Conservation (phyloP, 64 coral and sea anemone species). For the Orbicella faveolata region DNA sequence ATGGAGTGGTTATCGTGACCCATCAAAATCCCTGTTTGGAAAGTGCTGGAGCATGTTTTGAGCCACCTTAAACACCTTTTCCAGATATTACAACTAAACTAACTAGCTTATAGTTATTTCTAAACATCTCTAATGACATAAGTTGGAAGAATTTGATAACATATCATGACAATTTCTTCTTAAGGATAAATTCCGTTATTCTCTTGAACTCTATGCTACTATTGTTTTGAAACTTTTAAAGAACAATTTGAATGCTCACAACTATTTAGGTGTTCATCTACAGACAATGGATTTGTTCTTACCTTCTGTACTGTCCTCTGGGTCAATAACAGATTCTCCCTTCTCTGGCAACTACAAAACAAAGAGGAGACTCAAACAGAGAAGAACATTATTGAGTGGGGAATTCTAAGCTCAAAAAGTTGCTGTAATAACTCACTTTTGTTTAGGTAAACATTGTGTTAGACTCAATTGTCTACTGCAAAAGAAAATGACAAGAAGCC, state of each 20-base stretch:
- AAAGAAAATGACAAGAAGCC: background rate
- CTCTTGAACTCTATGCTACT: background rate
- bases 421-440: background rate
- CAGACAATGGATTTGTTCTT: background rate
- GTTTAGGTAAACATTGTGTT: background rate
- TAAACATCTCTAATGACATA: too few species aligned
- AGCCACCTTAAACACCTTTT: too few species aligned
- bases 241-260: background rate
- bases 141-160: too few species aligned
- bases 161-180: too few species aligned
- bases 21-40: too few species aligned
- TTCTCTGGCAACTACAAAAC: constrained; percentile 1
- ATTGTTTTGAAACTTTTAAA: background rate
- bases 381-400: background rate
- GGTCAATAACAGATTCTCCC: background rate
- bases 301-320: background rate
- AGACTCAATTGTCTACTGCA: background rate
- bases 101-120: too few species aligned
- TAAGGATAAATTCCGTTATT: too few species aligned
- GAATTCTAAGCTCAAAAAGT: background rate
- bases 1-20: too few species aligned
- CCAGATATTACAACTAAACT: too few species aligned
- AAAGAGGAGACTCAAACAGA: background rate
- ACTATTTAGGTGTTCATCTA: too few species aligned
- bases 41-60: too few species aligned